A percentile compares a stretch with the other conserved stretches of the same genome.
Evolutionary conservation across 2,113 vertebrate genomes (phyloP).

Genomic region (Bos indicus): DNA sequence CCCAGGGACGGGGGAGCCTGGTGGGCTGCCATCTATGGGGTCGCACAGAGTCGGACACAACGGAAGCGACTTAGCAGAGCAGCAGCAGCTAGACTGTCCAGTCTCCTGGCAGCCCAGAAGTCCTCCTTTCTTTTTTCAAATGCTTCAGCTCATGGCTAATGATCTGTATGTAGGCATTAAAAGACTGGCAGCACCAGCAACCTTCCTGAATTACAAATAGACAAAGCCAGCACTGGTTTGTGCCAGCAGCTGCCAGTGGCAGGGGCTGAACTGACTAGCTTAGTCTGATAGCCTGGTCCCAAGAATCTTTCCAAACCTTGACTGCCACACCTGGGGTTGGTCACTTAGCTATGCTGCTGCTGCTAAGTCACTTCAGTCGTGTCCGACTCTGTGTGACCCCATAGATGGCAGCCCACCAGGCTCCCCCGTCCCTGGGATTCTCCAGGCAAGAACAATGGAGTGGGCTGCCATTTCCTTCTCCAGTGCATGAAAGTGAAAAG

Average conservation of each 20-base stretch:
- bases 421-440: no score
- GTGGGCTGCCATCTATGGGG: no score
- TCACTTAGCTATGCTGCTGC: background rate
- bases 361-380: no score
- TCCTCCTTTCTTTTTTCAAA: background rate
- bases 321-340: background rate
- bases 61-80: no score
- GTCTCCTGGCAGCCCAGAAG: background rate
- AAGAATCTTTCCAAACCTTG: background rate
- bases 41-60: fast-evolving
- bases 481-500: no score
- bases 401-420: no score
- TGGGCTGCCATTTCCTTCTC: no score
- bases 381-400: no score
- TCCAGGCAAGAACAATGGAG: no score
- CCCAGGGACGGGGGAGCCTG: no score
- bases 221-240: background rate
- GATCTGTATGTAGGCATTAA: background rate
- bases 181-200: background rate
- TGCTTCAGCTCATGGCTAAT: background rate
- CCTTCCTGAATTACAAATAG: background rate
- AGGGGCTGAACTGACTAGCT: background rate
- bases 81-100: background rate
- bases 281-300: background rate
- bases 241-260: background rate